A percentile compares a stretch with the other conserved stretches of the same genome.
Conservation (phyloP, 2,888 invertebrate genomes). For the Cataglyphis cursor region DNA sequence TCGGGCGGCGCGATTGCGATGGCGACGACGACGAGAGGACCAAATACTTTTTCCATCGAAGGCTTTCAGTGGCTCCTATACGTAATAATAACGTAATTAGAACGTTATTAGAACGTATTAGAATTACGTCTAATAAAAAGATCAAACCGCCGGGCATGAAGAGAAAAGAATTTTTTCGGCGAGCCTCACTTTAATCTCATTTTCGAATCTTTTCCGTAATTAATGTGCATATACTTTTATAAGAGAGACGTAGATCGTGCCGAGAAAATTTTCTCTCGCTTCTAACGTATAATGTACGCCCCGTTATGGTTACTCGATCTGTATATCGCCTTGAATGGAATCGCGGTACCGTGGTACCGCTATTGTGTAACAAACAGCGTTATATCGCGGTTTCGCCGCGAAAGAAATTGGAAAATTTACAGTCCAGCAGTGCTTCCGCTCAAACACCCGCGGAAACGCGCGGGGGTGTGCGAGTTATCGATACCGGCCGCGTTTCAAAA, state of each 20-base stretch:
- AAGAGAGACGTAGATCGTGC: background rate
- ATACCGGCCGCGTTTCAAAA: slow-evolving; percentile 10
- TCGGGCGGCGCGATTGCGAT: slow-evolving; percentile 40
- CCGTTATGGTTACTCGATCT: background rate
- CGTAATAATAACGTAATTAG: background rate
- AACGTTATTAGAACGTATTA: slow-evolving; percentile 27
- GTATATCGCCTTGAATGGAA: slow-evolving; percentile 25
- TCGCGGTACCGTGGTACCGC: slow-evolving; percentile 8
- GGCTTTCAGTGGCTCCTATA: slow-evolving; percentile 47
- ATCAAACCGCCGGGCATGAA: background rate
- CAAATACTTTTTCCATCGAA: background rate
- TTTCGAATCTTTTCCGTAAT: background rate
- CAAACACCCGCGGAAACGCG: slow-evolving; percentile 43
- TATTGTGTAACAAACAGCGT: slow-evolving; percentile 46
- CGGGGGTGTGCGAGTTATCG: slow-evolving; percentile 20
- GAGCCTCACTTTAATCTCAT: background rate
- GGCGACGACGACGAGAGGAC: background rate
- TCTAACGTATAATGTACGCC: background rate
- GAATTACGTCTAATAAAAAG: background rate
- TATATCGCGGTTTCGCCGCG: slow-evolving; percentile 29
- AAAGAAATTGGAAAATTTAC: slow-evolving; percentile 57
- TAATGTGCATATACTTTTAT: background rate
- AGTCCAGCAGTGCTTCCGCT: slow-evolving; percentile 50
- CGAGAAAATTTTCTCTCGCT: slow-evolving; percentile 8
- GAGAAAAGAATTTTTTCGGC: slow-evolving; percentile 10